phyloP scores from a whole-genome alignment of 2,113 vertebrate genomes.

The Ceuthmochares aereus region DNA sequence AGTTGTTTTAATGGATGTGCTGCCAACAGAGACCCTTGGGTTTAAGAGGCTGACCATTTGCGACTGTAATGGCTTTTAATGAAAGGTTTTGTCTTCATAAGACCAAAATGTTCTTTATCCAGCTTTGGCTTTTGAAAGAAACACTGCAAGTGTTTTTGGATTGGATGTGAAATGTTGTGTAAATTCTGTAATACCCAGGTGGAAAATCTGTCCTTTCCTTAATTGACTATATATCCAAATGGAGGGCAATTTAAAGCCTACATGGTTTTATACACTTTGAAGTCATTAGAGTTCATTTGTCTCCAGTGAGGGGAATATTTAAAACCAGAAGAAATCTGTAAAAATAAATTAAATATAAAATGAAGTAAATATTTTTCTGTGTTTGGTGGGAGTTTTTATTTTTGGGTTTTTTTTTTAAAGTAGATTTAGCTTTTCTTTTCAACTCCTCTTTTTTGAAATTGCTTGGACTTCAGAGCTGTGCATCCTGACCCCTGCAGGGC shows the following conservation, averaged over 20 bases:
- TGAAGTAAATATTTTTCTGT: not conserved
- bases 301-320: not conserved
- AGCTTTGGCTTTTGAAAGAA: slow-evolving; percentile 53
- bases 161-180: not conserved
- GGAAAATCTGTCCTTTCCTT: slow-evolving; percentile 55
- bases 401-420: not conserved
- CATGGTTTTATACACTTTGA: not conserved
- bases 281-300: not conserved
- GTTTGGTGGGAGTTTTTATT: not conserved
- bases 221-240: not conserved
- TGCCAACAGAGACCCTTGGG: not conserved
- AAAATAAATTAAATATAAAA: not conserved
- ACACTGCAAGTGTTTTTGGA: slow-evolving; percentile 26
- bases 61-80: not conserved
- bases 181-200: slow-evolving; percentile 21
- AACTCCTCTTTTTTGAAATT: not conserved
- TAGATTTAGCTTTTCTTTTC: not conserved
- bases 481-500: not conserved
- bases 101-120: slow-evolving; percentile 44
- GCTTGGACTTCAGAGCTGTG: not conserved
- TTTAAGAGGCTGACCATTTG: slow-evolving; percentile 14
- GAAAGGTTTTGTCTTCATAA: not conserved
- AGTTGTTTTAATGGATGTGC: not conserved
- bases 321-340: not conserved
- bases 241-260: not conserved